Base-by-base conservation (phyloP, 2,113 vertebrate genomes). In the Typhlomys cinereus region DNA sequence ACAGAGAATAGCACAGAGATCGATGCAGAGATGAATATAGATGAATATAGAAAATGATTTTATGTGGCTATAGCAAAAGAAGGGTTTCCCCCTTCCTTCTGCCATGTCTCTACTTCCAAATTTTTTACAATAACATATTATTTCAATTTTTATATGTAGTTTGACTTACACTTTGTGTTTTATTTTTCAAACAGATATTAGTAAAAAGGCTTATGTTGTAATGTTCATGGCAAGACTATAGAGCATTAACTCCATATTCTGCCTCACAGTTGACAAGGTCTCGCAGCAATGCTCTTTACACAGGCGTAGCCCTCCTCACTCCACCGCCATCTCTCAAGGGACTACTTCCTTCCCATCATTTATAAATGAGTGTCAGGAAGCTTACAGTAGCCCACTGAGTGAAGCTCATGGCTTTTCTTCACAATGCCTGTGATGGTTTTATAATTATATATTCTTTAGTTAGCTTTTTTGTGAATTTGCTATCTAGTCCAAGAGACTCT, bases 161-260 rank as follows among this genome's bases (percentile, higher is more conserved):
- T 75, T 90, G 10, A 5, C 71, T 94, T 80, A 36, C 9, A 36
- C n/a, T 31, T 79, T 64, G 54, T 89, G 21, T 44, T 91, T 87
- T 86, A 18, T 50, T 93, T 92, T 91, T 69, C 25, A 74, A 62
- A 86, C 89, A 54, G 20, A 59, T 15, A 50, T 7, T 59, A 79
- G 50, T 39, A n/a, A 85, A 62, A 54, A 74, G 17, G 2, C 62
- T 82, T 46, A 78, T 52, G 69, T 82, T 70, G 21, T 59, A 41
- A 9, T 57, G 54, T 41, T 90, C 54, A 21, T 76, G 14, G 31
- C 29, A 78, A 78, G 50, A 83, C 48, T 46, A 71, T 13, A 17
- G 76, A 88, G 52, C 27, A 62, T 59, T 54, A 67, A 48, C 44
- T 91, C 44, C 29, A 23, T 41, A 85, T 27, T 74, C 59, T 57